A percentile compares a stretch with the other conserved stretches of the same genome.
Evolutionary conservation across 2,113 vertebrate genomes (phyloP).

Genomic region (Emydura subglobosa): DNA sequence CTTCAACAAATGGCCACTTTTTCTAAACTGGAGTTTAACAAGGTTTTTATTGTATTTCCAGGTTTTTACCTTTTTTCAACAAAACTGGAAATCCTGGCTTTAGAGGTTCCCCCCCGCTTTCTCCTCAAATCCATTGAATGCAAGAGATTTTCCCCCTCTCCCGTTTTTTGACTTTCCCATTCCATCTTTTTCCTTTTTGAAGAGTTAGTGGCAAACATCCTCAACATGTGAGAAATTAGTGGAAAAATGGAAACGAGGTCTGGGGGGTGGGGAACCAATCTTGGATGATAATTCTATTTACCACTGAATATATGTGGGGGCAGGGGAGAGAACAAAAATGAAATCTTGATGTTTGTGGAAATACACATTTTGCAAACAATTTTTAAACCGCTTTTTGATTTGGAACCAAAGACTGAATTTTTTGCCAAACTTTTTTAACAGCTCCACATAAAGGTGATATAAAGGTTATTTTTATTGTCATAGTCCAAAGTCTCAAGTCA

Average conservation of each 20-base stretch:
- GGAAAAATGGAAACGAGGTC: no score
- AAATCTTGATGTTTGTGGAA: background rate
- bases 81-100: background rate
- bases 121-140: background rate
- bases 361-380: background rate
- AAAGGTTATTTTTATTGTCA: background rate
- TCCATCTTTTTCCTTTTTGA: no score
- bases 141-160: background rate
- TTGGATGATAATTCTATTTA: background rate
- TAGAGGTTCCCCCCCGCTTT: rapidly evolving
- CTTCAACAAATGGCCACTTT: background rate
- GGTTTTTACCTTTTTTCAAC: background rate
- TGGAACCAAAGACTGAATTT: background rate
- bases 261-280: no score
- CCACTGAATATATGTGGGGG: no score
- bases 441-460: background rate
- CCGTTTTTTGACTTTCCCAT: no score
- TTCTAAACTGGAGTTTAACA: background rate
- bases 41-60: background rate
- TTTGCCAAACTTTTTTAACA: background rate
- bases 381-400: background rate
- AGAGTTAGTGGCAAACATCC: no score
- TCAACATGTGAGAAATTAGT: no score
- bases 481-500: background rate
- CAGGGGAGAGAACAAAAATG: background rate